Base-by-base conservation (phyloP, 30 jellyfish, hydroid and myxozoan genomes). In the Nemopilema nomurai region DNA sequence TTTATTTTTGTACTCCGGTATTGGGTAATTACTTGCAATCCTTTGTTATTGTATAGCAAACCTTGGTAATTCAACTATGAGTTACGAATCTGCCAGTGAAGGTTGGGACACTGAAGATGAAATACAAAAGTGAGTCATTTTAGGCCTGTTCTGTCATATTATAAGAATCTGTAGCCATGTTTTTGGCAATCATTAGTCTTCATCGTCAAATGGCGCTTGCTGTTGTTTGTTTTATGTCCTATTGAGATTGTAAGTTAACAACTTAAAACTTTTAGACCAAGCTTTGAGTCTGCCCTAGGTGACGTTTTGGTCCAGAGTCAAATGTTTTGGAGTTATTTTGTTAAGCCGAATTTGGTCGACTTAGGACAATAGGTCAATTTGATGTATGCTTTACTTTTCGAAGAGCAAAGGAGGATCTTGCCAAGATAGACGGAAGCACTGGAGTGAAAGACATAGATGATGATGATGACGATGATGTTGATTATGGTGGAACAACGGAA, bases 81-180 rank as follows among this genome's bases (percentile, higher is more conserved):
- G 73, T 31, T 70, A 83, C 23, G 86, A 83, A 17, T 49, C 74
- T 17, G 80, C 63, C 63, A 63, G 75, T 28, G 86, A 71, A 6
- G 97, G 84, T 50, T 85, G 81, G 84, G 98, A 92, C 73, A 92
- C 98, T 4, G 98, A 92, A 62, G 98, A 92, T 73, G 98, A 92
- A 63, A 77, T 92, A 21, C 53, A 83, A 49, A 92, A 82, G 98
- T 92, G 65, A 52, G 96, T 76, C 21, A 25, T 6, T 51, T 1
- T 76, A 51, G 49, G 8, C 0, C 0, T 16, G 18, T 29, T 13
- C 27, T 17, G 26, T 62, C 0, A 25, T 7, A 69, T 1, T 68
- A 18, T 4, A 18, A 68, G 57, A 41, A 41, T 3, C 9, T 3
- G 13, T 3, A 3, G 13, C 6, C 57, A 3, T 41, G 57, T 41